These are phyloP conservation scores for Gambusia holbrooki DNA, from an alignment of 2,113 vertebrate genomes.

Conservation along the genomic window DNA sequence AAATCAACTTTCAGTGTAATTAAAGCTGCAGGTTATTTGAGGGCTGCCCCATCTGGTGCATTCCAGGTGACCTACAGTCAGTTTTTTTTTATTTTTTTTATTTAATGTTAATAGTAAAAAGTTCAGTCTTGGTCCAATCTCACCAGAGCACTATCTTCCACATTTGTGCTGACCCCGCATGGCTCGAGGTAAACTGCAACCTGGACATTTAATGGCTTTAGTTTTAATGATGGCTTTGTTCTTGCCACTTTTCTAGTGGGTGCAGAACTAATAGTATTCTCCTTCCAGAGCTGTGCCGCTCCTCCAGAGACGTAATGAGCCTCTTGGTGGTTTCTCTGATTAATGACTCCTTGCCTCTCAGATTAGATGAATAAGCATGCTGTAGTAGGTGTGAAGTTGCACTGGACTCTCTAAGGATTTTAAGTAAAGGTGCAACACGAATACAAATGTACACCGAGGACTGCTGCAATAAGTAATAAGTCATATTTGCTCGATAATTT, in stretches of 20 bases:
- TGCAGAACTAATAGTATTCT: background rate
- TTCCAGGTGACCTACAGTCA: too few species aligned
- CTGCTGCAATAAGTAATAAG: too few species aligned
- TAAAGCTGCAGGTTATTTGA: background rate
- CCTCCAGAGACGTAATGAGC: background rate
- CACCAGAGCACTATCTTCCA: background rate
- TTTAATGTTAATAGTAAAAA: too few species aligned
- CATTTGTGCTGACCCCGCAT: background rate
- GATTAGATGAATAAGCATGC: too few species aligned
- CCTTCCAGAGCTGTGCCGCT: background rate
- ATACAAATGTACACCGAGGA: too few species aligned
- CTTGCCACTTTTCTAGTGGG: background rate
- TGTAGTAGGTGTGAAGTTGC: too few species aligned
- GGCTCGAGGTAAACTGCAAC: background rate
- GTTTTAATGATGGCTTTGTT: background rate
- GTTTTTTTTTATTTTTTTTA: too few species aligned
- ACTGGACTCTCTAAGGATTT: too few species aligned
- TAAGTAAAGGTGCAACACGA: too few species aligned
- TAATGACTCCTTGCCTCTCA: too few species aligned
- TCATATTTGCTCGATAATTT: too few species aligned
- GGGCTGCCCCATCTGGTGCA: too few species aligned
- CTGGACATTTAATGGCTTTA: background rate
- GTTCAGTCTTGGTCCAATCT: background rate
- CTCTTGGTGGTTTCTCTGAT: background rate
- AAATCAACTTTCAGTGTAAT: background rate